phyloP scores from a whole-genome alignment of 2,797 vertebrate species.

The Scomberomorus guttatus region DNA sequence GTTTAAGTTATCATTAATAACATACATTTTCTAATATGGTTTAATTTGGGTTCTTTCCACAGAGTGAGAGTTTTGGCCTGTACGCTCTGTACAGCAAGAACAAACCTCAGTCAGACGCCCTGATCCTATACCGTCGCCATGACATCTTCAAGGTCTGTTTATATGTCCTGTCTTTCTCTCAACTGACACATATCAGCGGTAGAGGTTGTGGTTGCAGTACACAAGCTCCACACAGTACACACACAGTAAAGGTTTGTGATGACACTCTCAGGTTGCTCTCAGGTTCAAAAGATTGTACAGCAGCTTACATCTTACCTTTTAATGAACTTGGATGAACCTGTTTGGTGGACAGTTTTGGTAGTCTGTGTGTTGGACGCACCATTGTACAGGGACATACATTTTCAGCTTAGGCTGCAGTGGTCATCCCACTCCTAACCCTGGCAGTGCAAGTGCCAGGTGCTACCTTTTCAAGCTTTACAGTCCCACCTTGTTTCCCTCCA shows the following conservation, averaged over 20 bases:
- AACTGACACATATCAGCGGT: background rate
- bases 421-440: background rate
- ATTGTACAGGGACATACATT: background rate
- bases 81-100: constrained; percentile 91
- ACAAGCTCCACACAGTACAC: too few relatives aligned
- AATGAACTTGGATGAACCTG: too few relatives aligned
- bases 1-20: background rate
- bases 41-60: constrained; percentile 25
- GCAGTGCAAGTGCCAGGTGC: background rate
- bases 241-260: too few relatives aligned
- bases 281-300: too few relatives aligned
- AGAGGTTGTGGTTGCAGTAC: background rate
- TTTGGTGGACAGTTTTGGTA: too few relatives aligned
- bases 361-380: too few relatives aligned
- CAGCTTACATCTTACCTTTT: too few relatives aligned
- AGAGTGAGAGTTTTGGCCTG: constrained; percentile 87
- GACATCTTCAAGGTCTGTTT: constrained; percentile 87
- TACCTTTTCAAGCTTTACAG: background rate
- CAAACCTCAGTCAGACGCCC: constrained; percentile 87
- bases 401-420: background rate
- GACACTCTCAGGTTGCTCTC: too few relatives aligned
- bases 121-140: constrained; percentile 85
- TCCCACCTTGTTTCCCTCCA: constrained; percentile 11
- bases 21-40: background rate
- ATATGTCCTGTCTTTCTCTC: background rate